phyloP scores from a whole-genome alignment of 2,797 vertebrate genomes.

The Diglossa cyanea region DNA sequence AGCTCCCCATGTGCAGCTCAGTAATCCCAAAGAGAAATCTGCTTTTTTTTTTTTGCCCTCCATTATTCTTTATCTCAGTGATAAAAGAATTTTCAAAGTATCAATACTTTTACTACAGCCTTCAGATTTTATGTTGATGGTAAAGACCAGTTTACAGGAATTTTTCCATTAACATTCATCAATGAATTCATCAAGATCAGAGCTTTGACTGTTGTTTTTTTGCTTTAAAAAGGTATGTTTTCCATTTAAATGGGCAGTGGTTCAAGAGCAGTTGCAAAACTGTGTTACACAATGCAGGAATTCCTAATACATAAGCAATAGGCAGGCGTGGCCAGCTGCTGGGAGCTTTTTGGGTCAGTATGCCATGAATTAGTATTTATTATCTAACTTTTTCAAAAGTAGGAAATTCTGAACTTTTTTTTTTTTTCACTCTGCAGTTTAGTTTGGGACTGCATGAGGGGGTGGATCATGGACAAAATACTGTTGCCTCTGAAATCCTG shows the following conservation, averaged over 20 bases:
- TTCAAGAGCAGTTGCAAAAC: slow-evolving; percentile 58
- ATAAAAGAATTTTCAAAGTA: background rate
- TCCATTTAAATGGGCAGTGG: slow-evolving; percentile 34
- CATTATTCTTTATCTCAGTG: background rate
- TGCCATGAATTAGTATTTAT: slow-evolving; percentile 59
- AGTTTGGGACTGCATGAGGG: background rate
- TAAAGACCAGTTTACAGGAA: background rate
- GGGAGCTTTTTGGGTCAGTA: slow-evolving; percentile 62
- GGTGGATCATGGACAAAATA: background rate
- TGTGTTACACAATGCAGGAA: slow-evolving; percentile 55
- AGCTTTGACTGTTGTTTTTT: background rate
- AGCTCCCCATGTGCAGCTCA: rapidly evolving
- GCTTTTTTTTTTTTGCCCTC: rapidly evolving
- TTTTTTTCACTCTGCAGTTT: background rate
- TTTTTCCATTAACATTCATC: rapidly evolving
- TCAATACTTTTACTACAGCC: background rate
- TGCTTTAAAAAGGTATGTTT: slow-evolving; percentile 43
- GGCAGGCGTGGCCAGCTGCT: slow-evolving; percentile 3
- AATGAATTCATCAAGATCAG: background rate
- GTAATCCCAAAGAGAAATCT: background rate
- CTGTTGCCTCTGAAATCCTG: background rate
- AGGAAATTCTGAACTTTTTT: background rate
- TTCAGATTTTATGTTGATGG: background rate
- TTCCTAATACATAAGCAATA: slow-evolving; percentile 55
- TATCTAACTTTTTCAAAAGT: slow-evolving; percentile 39